Base-by-base conservation (phyloP, 2,797 vertebrate genomes). In the Melanotaenia pygmaea region DNA sequence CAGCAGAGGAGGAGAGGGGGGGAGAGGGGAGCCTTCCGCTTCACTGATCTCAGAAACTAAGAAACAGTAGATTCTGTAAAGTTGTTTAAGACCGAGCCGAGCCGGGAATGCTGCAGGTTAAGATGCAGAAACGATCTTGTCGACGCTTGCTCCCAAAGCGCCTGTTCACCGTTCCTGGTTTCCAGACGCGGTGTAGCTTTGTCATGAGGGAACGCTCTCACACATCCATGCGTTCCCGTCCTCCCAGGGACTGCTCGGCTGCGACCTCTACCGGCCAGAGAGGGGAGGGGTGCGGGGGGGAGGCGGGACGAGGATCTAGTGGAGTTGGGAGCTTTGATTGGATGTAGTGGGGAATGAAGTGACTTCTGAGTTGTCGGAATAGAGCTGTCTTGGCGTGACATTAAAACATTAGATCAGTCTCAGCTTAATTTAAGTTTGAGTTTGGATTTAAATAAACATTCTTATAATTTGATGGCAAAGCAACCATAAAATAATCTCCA, bases 211-310 rank as follows among this genome's bases (percentile, higher is more conserved):
- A 90, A 89, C 89, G 90, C 89, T 88, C 83, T 57, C 47, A 84
- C 83, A 84, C 84, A 82, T 88, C 91, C 89, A 89, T 76, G 84
- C 68, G 83, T 70, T 59, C 77, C 72, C 26, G 38, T 65, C 73
- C 87, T 34, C 78, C 22, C 85, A 64, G 77, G 56, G 79, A 68
- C 89, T 84, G 91, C 90, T 85, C 64, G 65, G 69, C 92, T 89
- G 93, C 94, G 94, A 93, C 95, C 94, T 94, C 94, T 95, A 91
- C 84, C 77, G 95, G 86, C 38, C 82, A 87, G 63, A 81, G 74
- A 51, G 50, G 84, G 38, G 2, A 40, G 11, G 38, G 38, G 38
- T 11, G 38, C 38, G 82, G 82, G 89, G 85, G 77, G 43, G 5
- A 14, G 56, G 45, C 12, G n/a, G 60, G 65, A 30, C 35, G n/a